phyloP scores from a whole-genome alignment of 2,113 vertebrate genomes.

The Cyanistes caeruleus region DNA sequence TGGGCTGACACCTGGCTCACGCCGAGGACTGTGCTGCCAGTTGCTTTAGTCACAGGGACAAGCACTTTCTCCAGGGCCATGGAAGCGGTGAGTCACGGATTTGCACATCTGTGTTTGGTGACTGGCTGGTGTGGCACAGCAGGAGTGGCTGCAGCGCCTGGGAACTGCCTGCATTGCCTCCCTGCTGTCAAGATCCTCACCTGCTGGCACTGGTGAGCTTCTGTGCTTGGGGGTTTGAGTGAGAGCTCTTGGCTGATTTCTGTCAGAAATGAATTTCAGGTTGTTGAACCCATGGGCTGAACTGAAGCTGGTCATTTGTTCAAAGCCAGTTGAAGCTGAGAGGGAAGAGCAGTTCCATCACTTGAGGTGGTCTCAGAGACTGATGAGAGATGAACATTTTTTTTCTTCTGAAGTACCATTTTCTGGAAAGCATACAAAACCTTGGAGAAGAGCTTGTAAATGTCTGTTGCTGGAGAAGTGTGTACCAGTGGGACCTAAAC shows the following conservation, averaged over 20 bases:
- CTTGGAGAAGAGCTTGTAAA: background rate
- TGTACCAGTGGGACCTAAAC: background rate
- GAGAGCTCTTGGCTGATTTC: background rate
- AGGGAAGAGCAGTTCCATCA: background rate
- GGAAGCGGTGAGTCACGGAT: background rate
- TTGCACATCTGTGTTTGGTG: background rate
- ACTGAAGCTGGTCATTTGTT: accelerated
- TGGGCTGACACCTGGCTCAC: background rate
- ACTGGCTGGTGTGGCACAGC: background rate
- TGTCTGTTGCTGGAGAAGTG: background rate
- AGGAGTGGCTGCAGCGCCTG: background rate
- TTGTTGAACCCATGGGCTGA: background rate
- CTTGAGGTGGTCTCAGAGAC: background rate
- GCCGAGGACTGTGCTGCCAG: background rate
- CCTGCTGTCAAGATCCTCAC: background rate
- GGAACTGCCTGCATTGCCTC: background rate
- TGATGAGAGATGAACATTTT: background rate
- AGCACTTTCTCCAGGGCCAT: slow-evolving; percentile 47
- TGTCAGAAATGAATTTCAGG: background rate
- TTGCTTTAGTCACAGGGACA: slow-evolving; percentile 17
- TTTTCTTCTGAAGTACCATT: background rate
- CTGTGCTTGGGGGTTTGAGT: background rate
- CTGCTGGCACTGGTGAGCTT: background rate
- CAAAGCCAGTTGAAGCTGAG: accelerated
- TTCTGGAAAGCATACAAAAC: background rate